Evolutionary conservation across 2,888 invertebrate genomes (phyloP).

Genomic region (Dryomyza anilis): DNA sequence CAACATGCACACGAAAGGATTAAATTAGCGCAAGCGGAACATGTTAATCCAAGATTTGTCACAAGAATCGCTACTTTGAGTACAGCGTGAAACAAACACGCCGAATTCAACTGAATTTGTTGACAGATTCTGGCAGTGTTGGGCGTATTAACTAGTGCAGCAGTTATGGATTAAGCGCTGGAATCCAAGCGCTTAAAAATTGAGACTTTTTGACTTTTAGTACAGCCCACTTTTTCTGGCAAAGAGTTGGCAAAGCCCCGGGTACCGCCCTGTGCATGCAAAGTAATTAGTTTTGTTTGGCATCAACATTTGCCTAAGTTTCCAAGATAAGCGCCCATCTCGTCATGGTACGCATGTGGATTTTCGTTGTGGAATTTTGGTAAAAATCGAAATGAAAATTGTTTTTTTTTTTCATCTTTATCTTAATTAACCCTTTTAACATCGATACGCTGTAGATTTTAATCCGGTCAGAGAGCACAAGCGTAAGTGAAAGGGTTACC

Average conservation of each 20-base stretch:
- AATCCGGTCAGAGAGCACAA: background rate
- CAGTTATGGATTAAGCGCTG: background rate
- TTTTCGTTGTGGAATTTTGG: background rate
- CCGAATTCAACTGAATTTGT: background rate
- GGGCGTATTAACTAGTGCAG: constrained; percentile 29
- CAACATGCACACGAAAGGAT: constrained; percentile 30
- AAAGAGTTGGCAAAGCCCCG: background rate
- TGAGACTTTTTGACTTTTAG: background rate
- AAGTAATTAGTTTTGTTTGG: constrained; percentile 16
- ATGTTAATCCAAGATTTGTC: constrained; percentile 5
- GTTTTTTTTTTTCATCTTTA: too few species aligned
- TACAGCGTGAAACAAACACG: background rate
- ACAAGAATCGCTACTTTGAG: background rate
- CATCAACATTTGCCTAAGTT: constrained; percentile 7
- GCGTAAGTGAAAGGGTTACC: constrained; percentile 10
- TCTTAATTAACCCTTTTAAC: background rate
- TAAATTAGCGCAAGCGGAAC: constrained; percentile 26
- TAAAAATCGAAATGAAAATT: background rate
- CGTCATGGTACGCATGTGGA: background rate
- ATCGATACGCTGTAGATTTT: background rate
- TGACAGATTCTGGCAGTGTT: background rate
- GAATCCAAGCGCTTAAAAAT: background rate
- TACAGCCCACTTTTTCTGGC: background rate
- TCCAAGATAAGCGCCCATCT: background rate
- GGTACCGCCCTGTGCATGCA: background rate